Conservation (phyloP, 1,140 invertebrate genomes). For the Drosophila arawakana region DNA sequence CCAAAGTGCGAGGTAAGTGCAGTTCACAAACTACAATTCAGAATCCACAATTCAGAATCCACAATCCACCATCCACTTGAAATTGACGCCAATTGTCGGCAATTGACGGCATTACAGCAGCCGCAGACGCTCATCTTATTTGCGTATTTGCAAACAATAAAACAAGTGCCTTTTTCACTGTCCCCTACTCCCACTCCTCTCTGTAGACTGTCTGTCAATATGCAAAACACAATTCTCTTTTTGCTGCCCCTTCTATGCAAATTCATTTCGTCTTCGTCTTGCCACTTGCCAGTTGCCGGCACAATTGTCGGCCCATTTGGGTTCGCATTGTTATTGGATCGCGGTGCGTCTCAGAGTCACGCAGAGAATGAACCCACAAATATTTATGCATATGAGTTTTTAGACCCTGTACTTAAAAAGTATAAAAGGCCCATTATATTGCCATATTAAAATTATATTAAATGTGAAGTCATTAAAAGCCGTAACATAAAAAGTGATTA, state of each 20-base stretch:
- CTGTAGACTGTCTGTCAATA: conserved; percentile 24
- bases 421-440: too few relatives aligned
- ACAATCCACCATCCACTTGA: conserved; percentile 8
- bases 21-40: neutral
- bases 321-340: conserved; percentile 31
- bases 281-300: conserved; percentile 24
- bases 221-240: conserved; percentile 57
- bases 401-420: neutral
- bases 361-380: conserved; percentile 57
- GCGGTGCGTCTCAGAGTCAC: conserved; percentile 43
- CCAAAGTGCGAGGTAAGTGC: conserved; percentile 93
- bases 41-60: too few relatives aligned
- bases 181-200: neutral
- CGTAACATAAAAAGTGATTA: too few relatives aligned
- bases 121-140: conserved; percentile 17
- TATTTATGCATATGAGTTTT: conserved; percentile 59
- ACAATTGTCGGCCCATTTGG: conserved; percentile 67
- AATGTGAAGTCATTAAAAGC: too few relatives aligned
- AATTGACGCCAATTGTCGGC: conserved; percentile 68
- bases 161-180: conserved; percentile 5
- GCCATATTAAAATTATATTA: too few relatives aligned
- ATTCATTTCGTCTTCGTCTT: conserved; percentile 34
- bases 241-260: conserved; percentile 52
- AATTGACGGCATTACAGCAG: conserved; percentile 48
- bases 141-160: conserved; percentile 74